Evolutionary conservation across 30 jellyfish, hydroid and myxozoan species (phyloP).

Genomic region (Morbakka virulenta): DNA sequence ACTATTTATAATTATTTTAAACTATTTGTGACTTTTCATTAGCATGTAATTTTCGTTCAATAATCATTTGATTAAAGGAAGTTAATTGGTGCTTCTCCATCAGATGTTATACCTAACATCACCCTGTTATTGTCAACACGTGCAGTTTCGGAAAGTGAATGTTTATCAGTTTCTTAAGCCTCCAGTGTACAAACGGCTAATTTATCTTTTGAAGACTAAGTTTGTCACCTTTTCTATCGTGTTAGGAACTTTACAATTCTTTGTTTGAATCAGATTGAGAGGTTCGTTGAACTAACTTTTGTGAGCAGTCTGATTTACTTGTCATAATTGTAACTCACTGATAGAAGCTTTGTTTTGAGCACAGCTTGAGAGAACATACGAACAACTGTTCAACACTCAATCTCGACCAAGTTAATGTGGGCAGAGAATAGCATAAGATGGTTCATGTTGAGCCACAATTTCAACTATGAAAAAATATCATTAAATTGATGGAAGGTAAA

Average conservation of each 20-base stretch:
- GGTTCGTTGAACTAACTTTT: background rate
- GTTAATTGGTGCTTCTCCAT: too few relatives aligned
- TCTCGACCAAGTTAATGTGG: background rate
- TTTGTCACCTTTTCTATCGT: background rate
- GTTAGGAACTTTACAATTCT: background rate
- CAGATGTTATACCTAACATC: too few relatives aligned
- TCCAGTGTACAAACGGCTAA: background rate
- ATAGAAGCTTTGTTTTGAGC: background rate
- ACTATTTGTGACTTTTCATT: too few relatives aligned
- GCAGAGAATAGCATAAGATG: background rate
- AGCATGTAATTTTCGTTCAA: too few relatives aligned
- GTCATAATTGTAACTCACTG: background rate
- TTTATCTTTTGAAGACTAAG: background rate
- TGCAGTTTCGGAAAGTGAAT: too few relatives aligned
- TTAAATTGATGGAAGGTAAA: background rate
- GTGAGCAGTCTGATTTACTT: background rate
- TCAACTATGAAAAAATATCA: background rate
- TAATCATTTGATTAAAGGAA: too few relatives aligned
- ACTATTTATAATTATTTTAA: too few relatives aligned
- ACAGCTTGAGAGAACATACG: background rate
- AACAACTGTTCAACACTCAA: background rate
- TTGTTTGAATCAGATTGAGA: background rate
- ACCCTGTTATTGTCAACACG: too few relatives aligned
- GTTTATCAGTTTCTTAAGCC: background rate
- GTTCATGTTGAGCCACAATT: background rate